These are phyloP conservation scores for Psylliodes chrysocephalus DNA, from an alignment of 2,888 invertebrate species.

Conservation along the genomic window DNA sequence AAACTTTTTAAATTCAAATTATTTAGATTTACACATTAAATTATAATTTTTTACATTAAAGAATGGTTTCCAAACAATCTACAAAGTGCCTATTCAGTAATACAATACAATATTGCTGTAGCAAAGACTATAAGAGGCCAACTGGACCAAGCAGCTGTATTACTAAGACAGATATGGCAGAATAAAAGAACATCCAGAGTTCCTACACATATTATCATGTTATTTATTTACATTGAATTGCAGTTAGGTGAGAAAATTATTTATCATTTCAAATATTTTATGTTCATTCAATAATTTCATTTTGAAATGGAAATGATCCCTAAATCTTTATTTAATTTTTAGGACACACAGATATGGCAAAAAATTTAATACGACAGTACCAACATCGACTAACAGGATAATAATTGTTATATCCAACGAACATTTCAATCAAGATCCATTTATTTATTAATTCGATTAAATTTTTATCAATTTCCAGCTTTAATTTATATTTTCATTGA, in stretches of 20 bases:
- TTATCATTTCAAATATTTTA: slow-evolving; percentile 7
- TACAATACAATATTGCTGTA: slow-evolving; percentile 83
- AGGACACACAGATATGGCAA: slow-evolving; percentile 67
- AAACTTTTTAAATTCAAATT: too few relatives aligned
- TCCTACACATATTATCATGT: slow-evolving; percentile 72
- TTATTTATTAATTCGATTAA: neutral
- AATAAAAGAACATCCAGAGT: slow-evolving; percentile 66
- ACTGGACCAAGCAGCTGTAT: slow-evolving; percentile 69
- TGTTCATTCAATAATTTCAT: neutral
- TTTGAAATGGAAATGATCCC: too few relatives aligned
- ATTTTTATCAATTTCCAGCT: neutral
- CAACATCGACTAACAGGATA: slow-evolving; percentile 54
- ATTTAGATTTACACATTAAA: too few relatives aligned
- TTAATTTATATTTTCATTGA: too few relatives aligned
- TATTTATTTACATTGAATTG: slow-evolving; percentile 74
- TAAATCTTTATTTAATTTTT: slow-evolving; percentile 49
- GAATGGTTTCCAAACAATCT: slow-evolving; percentile 74
- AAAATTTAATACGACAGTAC: slow-evolving; percentile 72
- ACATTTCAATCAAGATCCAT: neutral
- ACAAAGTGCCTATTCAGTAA: slow-evolving; percentile 74
- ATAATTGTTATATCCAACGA: slow-evolving; percentile 21
- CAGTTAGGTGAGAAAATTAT: slow-evolving; percentile 66
- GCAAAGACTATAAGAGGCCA: slow-evolving; percentile 80
- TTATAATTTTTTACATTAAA: slow-evolving; percentile 52
- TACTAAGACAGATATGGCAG: slow-evolving; percentile 67